A percentile compares a stretch with the other conserved stretches of the same genome.
Evolutionary conservation across 2,888 invertebrate species (phyloP).

Genomic region (Macrosiphum euphorbiae): DNA sequence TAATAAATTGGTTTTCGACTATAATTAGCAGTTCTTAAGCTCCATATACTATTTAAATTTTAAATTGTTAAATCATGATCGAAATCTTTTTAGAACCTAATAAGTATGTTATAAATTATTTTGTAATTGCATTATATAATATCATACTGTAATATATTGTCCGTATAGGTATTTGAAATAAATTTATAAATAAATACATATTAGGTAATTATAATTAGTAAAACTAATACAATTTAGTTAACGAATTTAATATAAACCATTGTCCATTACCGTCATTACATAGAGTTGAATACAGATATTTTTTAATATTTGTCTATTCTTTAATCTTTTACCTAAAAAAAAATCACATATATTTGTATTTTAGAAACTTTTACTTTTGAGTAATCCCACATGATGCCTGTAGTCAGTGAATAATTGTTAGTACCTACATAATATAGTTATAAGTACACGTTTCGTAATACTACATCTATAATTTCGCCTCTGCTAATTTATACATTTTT

Average conservation of each 20-base stretch:
- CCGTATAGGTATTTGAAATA: no score
- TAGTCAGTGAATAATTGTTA: background rate
- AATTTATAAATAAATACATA: background rate
- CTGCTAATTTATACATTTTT: background rate
- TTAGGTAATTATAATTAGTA: background rate
- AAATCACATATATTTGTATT: background rate
- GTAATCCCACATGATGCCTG: background rate
- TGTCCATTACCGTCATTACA: no score
- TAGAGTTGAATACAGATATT: background rate
- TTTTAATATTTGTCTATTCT: background rate
- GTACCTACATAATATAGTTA: background rate
- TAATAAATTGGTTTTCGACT: no score
- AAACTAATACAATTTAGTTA: background rate
- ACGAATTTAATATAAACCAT: no score
- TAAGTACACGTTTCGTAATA: background rate
- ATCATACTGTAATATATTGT: no score
- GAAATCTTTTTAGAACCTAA: no score
- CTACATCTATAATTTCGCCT: background rate
- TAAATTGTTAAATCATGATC: no score
- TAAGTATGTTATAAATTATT: no score
- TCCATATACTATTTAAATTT: no score
- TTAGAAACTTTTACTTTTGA: background rate
- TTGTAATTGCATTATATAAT: no score
- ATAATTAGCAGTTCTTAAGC: no score
- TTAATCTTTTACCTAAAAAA: background rate